Base-by-base conservation (phyloP, 2,113 vertebrate species). In the Pristiophorus japonicus region DNA sequence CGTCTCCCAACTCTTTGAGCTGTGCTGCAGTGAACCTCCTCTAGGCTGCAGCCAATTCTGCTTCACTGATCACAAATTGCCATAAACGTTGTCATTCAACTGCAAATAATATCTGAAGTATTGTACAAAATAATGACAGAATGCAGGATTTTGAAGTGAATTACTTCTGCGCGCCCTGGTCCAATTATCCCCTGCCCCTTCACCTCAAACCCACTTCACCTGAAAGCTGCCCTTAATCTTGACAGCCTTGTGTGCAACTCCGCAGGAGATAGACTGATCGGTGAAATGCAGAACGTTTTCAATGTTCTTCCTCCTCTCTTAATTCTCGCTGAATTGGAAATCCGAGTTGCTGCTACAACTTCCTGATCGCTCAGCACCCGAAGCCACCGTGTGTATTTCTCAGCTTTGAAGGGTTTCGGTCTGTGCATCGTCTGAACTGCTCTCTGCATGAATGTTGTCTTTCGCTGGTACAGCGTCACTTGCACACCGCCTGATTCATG, bases 331-430 rank as follows among this genome's bases (percentile, higher is more conserved):
- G 88, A 91, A 55, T n/a, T n/a, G 27, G 88, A 62, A 51, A 5
- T 55, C 7, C 10, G 55, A 47, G 45, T 63, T 34, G 30, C 59
- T 38, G 14, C 59, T 63, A 45, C 84, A 87, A 87, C 34, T 34
- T 22, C 14, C 34, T 92, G 34, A 63, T 96, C 62, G 90, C 63
- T 94, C 34, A 95, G 65, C 70, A 78, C 88, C 42, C 47, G 95
- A 96, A 96, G 95, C 95, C 95, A 73, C 75, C 94, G n/a, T 95
- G 95, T 96, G 95, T 92, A 95, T 95, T 63, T 96, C 95, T 63
- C 95, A 95, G 95, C 73, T 94, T 20, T 94, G 81, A 96, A 87
- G 95, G 96, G 95, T 96, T 96, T 96, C 95, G 42, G 14, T 16
- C n/a, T 67, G 85, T 47, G 65, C 59, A 73, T 91, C 22, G 66